phyloP scores from a whole-genome alignment of 2,797 vertebrate species.

The Halcyon smyrnensis region DNA sequence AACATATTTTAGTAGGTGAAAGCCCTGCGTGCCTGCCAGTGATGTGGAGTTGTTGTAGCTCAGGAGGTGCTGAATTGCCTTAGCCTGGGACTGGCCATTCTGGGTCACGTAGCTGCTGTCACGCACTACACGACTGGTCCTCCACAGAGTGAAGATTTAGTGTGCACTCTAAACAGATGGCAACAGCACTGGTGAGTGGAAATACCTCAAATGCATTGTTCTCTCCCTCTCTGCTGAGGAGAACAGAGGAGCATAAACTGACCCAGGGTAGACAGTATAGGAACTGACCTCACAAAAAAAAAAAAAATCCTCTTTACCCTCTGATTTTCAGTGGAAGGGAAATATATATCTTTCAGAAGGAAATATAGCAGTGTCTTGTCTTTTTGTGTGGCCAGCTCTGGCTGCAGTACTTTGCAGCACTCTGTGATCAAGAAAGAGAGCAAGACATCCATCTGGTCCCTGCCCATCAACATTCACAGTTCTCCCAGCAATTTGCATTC shows the following conservation, averaged over 20 bases:
- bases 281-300: not conserved
- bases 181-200: not conserved
- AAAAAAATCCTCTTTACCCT: not conserved
- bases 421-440: not conserved
- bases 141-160: rapidly evolving
- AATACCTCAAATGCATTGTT: not conserved
- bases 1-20: rapidly evolving
- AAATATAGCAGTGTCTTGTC: not conserved
- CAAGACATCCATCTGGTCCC: constrained; percentile 11
- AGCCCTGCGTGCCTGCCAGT: not conserved
- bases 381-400: not conserved
- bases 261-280: not conserved
- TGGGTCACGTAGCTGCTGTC: not conserved
- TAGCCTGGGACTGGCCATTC: not conserved
- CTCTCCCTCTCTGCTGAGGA: not conserved
- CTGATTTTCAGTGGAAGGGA: not conserved
- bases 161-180: not conserved
- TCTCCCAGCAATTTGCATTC: not conserved
- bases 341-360: not conserved
- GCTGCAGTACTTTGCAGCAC: not conserved
- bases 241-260: not conserved
- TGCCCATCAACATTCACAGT: not conserved
- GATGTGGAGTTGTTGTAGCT: rapidly evolving
- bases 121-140: rapidly evolving
- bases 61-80: not conserved